Conservation (phyloP, 2,888 invertebrate species). For the Chydorus sphaericus region DNA sequence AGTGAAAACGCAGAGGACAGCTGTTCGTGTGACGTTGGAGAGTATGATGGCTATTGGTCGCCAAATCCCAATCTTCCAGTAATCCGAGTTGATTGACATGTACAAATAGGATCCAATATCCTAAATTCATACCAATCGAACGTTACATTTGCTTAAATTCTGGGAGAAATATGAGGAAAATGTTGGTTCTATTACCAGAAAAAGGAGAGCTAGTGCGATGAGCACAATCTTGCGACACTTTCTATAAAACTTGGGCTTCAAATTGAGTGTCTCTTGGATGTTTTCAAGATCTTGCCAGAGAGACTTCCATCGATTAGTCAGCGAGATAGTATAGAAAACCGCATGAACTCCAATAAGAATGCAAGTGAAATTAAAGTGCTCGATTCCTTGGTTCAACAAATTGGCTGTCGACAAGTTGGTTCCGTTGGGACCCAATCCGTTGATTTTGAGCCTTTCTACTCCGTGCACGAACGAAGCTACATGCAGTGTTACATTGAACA, state of each 20-base stretch:
- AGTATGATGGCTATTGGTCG: neutral
- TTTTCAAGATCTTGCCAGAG: neutral
- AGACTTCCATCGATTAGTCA: neutral
- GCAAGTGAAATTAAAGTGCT: neutral
- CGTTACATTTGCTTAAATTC: too few species aligned
- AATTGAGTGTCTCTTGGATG: neutral
- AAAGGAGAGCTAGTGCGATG: neutral
- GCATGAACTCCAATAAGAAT: neutral
- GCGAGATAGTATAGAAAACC: neutral
- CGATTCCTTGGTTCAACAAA: neutral
- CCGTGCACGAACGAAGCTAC: neutral
- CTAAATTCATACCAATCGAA: too few species aligned
- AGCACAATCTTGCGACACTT: neutral
- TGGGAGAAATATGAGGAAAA: too few species aligned
- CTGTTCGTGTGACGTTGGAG: neutral
- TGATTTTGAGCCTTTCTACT: neutral
- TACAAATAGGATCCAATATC: neutral
- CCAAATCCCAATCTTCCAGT: neutral
- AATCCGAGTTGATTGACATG: neutral
- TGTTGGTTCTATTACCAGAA: too few species aligned
- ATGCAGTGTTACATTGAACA: neutral
- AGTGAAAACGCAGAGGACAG: neutral
- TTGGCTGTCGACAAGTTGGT: neutral
- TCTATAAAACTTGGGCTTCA: neutral
- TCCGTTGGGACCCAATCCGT: neutral